Evolutionary conservation across 2,113 vertebrate genomes (phyloP).

Genomic region (Thalassoma bifasciatum): DNA sequence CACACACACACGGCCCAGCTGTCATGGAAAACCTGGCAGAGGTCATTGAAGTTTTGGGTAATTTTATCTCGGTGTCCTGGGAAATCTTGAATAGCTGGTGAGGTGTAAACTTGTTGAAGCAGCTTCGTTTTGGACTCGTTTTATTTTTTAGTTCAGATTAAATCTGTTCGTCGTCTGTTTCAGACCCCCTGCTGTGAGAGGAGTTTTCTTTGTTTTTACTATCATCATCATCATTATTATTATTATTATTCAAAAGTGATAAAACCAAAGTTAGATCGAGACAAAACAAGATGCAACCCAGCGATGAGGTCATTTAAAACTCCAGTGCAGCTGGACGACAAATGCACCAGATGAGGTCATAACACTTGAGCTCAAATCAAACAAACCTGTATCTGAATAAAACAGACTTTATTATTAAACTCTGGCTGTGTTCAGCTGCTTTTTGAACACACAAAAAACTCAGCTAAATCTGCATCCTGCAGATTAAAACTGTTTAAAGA

Average conservation of each 20-base stretch:
- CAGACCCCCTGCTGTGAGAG: no score
- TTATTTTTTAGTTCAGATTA: constrained; percentile 15
- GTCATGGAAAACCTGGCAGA: constrained; percentile 31
- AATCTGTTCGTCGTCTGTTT: neutral
- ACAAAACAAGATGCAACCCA: no score
- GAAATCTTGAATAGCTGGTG: constrained; percentile 1
- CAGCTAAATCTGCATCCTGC: neutral
- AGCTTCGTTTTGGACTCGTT: neutral
- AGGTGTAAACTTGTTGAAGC: neutral
- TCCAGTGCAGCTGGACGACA: no score
- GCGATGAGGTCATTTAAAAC: no score
- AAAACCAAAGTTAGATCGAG: no score
- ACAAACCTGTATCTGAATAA: neutral
- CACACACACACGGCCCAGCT: constrained; percentile 39
- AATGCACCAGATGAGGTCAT: constrained; percentile 24
- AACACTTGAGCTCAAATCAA: neutral
- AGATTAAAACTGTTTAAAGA: neutral
- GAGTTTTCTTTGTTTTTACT: no score
- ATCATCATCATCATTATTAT: neutral
- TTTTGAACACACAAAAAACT: no score
- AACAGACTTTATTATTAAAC: constrained; percentile 1
- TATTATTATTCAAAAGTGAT: neutral
- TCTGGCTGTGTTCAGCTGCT: neutral
- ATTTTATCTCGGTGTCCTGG: neutral
- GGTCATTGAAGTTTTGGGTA: constrained; percentile 21